A percentile compares a stretch with the other conserved stretches of the same genome.
These are phyloP conservation scores for Anthrax anthrax DNA, from an alignment of 2,888 invertebrate species.

Conservation along the genomic window DNA sequence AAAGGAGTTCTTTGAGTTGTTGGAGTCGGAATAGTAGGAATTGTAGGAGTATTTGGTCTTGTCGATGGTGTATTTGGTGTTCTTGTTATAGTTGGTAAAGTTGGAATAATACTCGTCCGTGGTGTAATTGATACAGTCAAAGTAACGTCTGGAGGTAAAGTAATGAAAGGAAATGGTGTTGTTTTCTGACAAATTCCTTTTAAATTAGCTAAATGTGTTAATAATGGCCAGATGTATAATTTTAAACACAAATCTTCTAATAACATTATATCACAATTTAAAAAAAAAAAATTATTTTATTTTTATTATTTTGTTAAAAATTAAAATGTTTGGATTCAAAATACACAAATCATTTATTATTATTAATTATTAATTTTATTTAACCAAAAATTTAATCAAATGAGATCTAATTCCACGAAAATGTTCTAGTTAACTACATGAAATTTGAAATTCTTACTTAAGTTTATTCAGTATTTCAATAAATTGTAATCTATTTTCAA, in stretches of 20 bases:
- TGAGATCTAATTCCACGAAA: too few species aligned
- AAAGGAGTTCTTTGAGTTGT: conserved; percentile 15
- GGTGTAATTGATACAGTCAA: conserved; percentile 10
- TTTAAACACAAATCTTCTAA: conserved; percentile 28
- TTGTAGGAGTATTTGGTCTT: background rate
- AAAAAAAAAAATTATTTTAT: too few species aligned
- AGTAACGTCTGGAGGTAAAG: conserved; percentile 10
- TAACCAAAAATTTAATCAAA: too few species aligned
- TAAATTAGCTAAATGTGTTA: conserved; percentile 29
- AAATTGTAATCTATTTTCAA: too few species aligned
- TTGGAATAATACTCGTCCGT: conserved; percentile 6
- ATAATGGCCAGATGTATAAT: conserved; percentile 30
- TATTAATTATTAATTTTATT: too few species aligned
- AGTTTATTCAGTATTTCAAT: too few species aligned
- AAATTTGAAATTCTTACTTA: too few species aligned
- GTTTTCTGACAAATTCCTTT: conserved; percentile 29
- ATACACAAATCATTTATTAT: too few species aligned
- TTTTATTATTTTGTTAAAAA: too few species aligned
- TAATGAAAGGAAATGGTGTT: conserved; percentile 24
- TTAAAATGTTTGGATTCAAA: too few species aligned
- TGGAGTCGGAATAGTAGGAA: background rate
- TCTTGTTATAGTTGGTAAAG: conserved; percentile 1
- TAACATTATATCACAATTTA: conserved; percentile 15
- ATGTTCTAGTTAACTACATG: too few species aligned
- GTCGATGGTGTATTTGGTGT: conserved; percentile 3